Conservation (phyloP, 2,888 invertebrate genomes). For the Scaptomyza caliginosa region DNA sequence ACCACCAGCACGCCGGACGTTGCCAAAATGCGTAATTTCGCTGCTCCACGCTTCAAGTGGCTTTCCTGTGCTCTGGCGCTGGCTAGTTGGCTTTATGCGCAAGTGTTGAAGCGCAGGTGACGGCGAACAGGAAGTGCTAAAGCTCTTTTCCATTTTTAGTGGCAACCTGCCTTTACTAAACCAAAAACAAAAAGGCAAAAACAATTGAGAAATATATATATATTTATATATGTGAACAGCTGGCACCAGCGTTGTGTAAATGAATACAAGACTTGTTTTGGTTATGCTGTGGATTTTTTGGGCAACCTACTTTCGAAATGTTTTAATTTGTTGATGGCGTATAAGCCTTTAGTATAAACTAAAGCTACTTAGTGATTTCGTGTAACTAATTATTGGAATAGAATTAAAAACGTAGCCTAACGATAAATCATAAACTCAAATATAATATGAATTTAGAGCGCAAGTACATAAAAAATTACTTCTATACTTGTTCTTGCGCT, state of each 20-base stretch:
- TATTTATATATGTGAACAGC: slow-evolving; percentile 18
- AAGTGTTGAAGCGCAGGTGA: slow-evolving; percentile 80
- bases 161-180: neutral
- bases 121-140: slow-evolving; percentile 54
- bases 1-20: slow-evolving; percentile 49
- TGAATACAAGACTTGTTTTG: slow-evolving; percentile 24
- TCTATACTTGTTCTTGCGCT: no score
- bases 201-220: neutral
- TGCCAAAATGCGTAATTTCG: slow-evolving; percentile 72
- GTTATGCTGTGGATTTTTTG: neutral
- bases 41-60: slow-evolving; percentile 40
- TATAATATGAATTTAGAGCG: no score
- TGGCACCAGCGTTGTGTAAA: slow-evolving; percentile 23
- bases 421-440: no score
- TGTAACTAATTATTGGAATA: no score
- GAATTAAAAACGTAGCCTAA: no score
- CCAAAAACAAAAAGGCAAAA: neutral
- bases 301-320: slow-evolving; percentile 3
- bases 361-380: no score
- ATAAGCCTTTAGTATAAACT: no score
- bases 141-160: slow-evolving; percentile 28
- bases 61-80: slow-evolving; percentile 29
- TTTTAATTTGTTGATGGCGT: no score
- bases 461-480: no score
- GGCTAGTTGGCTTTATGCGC: slow-evolving; percentile 54